Evolutionary conservation across 23 tunicate species (phyloP).

Genomic region (Oikopleura dioica): DNA sequence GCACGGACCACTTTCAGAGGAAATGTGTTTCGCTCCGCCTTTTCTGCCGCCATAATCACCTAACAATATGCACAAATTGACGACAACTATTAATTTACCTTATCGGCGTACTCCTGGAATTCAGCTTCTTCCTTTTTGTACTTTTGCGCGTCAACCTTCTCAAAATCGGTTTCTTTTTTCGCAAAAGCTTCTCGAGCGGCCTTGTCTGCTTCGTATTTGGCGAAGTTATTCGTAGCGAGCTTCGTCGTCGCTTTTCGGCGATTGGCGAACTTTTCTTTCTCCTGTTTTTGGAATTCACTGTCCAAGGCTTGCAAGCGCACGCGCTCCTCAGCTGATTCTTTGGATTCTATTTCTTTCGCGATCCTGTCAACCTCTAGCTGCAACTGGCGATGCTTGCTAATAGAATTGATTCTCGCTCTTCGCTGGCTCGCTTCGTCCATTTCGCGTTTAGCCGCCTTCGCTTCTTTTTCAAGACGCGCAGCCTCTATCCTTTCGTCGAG

Average conservation of each 20-base stretch:
- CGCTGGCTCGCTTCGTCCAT: background rate
- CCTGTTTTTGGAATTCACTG: background rate
- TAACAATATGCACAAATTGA: too few relatives aligned
- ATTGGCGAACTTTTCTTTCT: background rate
- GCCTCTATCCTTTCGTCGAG: background rate
- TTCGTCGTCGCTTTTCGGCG: background rate
- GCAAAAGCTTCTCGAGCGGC: too few relatives aligned
- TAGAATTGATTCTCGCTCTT: background rate
- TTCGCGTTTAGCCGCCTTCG: background rate
- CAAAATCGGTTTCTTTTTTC: background rate
- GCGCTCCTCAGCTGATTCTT: background rate
- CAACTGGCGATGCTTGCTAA: background rate
- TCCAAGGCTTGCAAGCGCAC: background rate
- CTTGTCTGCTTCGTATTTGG: too few relatives aligned
- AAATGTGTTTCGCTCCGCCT: background rate
- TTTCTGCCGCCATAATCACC: background rate
- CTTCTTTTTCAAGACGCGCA: background rate
- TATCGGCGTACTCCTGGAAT: constrained; percentile 16
- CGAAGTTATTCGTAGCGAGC: background rate
- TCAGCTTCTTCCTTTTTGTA: constrained; percentile 12
- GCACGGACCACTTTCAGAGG: background rate
- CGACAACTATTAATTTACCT: too few relatives aligned
- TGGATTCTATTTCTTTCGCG: background rate
- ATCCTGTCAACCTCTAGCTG: background rate
- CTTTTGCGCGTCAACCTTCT: background rate